phyloP scores from a whole-genome alignment of 2,888 invertebrate genomes.

The Agonum fuliginosum region DNA sequence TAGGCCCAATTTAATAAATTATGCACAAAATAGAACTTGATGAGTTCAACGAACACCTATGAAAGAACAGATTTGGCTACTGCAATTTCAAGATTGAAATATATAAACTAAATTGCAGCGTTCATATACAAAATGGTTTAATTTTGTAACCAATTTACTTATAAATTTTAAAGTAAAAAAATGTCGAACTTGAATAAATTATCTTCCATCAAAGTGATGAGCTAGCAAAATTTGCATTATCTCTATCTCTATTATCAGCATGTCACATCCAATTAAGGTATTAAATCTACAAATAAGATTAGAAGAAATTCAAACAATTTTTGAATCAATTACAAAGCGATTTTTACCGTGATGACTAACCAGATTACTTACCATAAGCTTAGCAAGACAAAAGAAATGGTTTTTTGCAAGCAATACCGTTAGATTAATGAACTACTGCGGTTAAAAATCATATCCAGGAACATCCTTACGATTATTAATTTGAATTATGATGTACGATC shows the following conservation, averaged over 20 bases:
- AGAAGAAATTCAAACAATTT: slow-evolving; percentile 23
- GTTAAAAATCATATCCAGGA: neutral
- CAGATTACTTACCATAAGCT: slow-evolving; percentile 9
- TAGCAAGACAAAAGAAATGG: neutral
- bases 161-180: too few relatives aligned
- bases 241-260: neutral
- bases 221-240: neutral
- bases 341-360: slow-evolving; percentile 3
- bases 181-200: too few relatives aligned
- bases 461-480: slow-evolving; percentile 26
- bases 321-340: slow-evolving; percentile 15
- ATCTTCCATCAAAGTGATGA: neutral
- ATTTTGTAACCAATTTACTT: too few relatives aligned
- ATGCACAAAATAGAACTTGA: too few relatives aligned
- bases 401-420: slow-evolving; percentile 31
- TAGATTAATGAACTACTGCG: slow-evolving; percentile 26
- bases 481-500: slow-evolving; percentile 25
- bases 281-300: slow-evolving; percentile 5
- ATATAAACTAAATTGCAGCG: too few relatives aligned
- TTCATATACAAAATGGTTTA: too few relatives aligned
- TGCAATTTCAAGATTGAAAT: too few relatives aligned
- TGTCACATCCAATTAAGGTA: neutral
- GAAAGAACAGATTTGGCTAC: too few relatives aligned
- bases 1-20: too few relatives aligned
- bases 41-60: too few relatives aligned